Base-by-base conservation (phyloP, 2,797 vertebrate species). In the Monodelphis domestica region DNA sequence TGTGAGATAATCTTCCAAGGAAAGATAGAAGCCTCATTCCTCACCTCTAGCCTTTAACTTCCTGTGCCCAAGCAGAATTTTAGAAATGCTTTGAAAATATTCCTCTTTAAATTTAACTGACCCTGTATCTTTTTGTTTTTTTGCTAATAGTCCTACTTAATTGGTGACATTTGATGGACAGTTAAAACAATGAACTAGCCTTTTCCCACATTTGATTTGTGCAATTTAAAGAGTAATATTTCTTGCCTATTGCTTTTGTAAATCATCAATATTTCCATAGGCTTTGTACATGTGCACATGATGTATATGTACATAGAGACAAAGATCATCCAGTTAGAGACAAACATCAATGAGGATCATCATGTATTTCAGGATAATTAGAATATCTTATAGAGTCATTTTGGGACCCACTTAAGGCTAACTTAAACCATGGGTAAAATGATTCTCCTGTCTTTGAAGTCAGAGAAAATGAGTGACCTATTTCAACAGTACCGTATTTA, bases 401-500 rank as follows among this genome's bases (percentile, higher is more conserved):
- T 30, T 53, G 70, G 88, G n/a, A 92, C 94, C 87, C 87, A 97
- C 97, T 97, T 84, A 45, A 84, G 70, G 21, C 50, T 3, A 26
- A 50, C 70, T 70, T 84, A 84, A 84, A 45, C 9, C 70, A 84
- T 26, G 38, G 0, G 24, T 84, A 50, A 84, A 50, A 84, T 84
- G 21, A 84, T 45, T 84, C 70, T 26, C 38, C 10, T 84, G 9
- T 24, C 38, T 10, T 10, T 11, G 91, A 89, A 90, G 54, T 91
- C 50, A 94, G 93, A 91, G 52, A 92, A 26, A 92, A 9, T n/a
- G 93, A 50, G 52, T 92, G 92, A 26, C 15, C 94, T 95, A n/a
- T 96, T 88, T 70, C n/a, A 94, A 12, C 29, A 21, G 54, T 95
- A 93, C 94, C 94, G 59, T 91, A 2, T 95, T 97, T 90, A 87